Conservation (phyloP, 1,140 invertebrate species). For the Brachionus paranguensis region DNA sequence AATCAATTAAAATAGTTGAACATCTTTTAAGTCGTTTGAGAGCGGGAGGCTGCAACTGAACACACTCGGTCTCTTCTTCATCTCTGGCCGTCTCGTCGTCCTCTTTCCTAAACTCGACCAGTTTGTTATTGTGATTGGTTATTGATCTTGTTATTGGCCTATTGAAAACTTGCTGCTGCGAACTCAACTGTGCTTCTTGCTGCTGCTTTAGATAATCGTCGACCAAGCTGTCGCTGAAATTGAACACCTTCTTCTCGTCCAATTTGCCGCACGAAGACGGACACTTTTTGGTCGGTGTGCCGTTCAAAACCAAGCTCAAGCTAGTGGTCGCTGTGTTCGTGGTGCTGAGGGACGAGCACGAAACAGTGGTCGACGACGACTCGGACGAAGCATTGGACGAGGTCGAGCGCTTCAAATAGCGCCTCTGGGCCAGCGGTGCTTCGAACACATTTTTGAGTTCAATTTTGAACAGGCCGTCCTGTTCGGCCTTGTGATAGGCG, state of each 20-base stretch:
- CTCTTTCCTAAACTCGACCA: not conserved
- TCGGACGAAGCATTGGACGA: slow-evolving; percentile 26
- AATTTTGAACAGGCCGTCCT: slow-evolving; percentile 65
- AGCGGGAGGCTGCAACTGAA: not conserved
- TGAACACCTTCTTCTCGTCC: slow-evolving; percentile 15
- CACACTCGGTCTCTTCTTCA: not conserved
- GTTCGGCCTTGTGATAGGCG: slow-evolving; percentile 66
- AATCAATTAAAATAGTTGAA: slow-evolving; percentile 34
- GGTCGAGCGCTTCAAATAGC: slow-evolving; percentile 59
- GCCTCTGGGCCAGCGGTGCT: slow-evolving; percentile 66
- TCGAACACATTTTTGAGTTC: slow-evolving; percentile 58
- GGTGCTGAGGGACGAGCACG: not conserved
- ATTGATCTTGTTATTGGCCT: slow-evolving; percentile 21
- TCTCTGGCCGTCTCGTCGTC: not conserved
- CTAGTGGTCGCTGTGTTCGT: not conserved
- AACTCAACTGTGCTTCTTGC: not conserved
- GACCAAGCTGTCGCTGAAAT: slow-evolving; percentile 17
- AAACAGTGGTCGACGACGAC: not conserved
- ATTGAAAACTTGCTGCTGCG: slow-evolving; percentile 34
- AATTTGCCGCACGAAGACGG: slow-evolving; percentile 28
- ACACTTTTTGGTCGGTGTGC: slow-evolving; percentile 26
- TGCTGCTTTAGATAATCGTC: slow-evolving; percentile 29
- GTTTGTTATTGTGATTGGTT: slow-evolving; percentile 18
- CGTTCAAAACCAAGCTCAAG: not conserved
- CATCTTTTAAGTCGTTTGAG: slow-evolving; percentile 4